Conservation (phyloP, 2,888 invertebrate species). For the Epinotia nisella region DNA sequence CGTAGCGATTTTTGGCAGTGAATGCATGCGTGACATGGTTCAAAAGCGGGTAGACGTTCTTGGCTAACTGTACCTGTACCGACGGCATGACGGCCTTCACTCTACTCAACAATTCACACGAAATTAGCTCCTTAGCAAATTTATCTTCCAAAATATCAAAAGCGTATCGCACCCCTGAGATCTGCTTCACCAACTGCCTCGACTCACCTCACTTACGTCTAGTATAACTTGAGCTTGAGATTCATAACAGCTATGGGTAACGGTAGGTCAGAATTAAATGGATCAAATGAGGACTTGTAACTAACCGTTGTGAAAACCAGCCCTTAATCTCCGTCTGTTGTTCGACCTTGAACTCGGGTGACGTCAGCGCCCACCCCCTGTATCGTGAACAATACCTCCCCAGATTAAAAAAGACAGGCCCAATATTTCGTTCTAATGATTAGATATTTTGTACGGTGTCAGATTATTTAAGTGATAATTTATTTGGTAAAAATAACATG, state of each 20-base stretch:
- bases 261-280: background rate
- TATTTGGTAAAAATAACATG: background rate
- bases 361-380: constrained; percentile 21
- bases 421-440: constrained; percentile 27
- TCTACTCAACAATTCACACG: background rate
- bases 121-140: background rate
- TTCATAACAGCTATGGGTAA: background rate
- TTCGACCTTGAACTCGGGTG: constrained; percentile 38
- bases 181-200: background rate
- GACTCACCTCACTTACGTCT: background rate
- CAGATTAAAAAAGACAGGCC: constrained; percentile 12
- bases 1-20: no score
- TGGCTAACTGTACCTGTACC: no score
- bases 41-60: no score
- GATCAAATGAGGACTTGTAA: background rate
- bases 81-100: no score
- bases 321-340: constrained; percentile 24
- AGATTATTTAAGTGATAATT: background rate
- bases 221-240: background rate
- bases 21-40: no score
- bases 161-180: constrained; percentile 18
- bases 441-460: constrained; percentile 20
- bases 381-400: constrained; percentile 14
- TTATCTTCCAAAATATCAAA: constrained; percentile 10
- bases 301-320: background rate